Evolutionary conservation across 1,140 invertebrate species (phyloP), one percentile per base, ranked within the genome.

Genomic region (Temnothorax nylanderi): DNA sequence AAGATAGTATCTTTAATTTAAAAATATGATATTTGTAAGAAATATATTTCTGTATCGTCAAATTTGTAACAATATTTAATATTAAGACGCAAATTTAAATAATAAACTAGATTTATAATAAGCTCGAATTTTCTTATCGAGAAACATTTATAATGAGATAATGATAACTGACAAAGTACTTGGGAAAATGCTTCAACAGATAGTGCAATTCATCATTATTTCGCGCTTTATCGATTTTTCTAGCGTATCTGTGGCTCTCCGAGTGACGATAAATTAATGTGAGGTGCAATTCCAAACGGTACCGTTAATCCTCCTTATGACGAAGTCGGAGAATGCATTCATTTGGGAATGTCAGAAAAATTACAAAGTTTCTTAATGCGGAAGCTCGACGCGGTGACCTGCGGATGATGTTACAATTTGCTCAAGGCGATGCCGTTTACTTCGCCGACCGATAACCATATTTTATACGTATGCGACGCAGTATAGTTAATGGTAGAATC

Each of bases 261-360:
- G 56, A 81, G 74, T 60, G 51, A 76, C 51, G 87, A 77, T 90
- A 80, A 90, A 90, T 90, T 88, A 90, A 88, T 72, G 69, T 49
- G 49, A 54, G 51, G 41, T 54, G 64, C 76, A 88, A 86, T 88
- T 72, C 71, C 80, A 62, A 85, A 85, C 64, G 80, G 81, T 81
- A 58, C 51, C 76, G 81, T 90, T 90, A 88, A 90, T 90, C 64
- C 81, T 80, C 67, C 86, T 87, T 88, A 90, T 41, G 87, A 82
- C 51, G 75, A 80, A 85, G 85, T 90, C 78, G 81, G 77, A 64
- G 64, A 82, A 81, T 77, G 71, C 89, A 82, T 71, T 90, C 88
- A 84, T 90, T 90, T 64, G 72, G 62, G 75, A 62, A 77, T 10
- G 80, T 81, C 75, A 67, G 87, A 75, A 87, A 87, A 90, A 89